phyloP scores from a whole-genome alignment of 2,888 invertebrate genomes.

The Mythimna ferrago region DNA sequence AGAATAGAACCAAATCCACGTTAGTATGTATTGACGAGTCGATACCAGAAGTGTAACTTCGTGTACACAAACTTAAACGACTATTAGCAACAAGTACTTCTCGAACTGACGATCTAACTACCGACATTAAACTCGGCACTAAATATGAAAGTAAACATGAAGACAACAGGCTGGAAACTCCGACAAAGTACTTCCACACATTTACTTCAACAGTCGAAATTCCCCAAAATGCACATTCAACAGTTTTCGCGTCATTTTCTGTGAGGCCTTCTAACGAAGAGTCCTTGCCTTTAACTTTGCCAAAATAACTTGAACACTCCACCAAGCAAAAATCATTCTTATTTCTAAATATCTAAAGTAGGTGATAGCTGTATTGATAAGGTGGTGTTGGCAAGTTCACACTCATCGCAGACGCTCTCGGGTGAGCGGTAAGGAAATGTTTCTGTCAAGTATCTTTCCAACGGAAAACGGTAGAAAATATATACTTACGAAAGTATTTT shows the following conservation, averaged over 20 bases:
- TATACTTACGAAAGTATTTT: conserved; percentile 44
- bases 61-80: not conserved
- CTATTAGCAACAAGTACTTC: conserved; percentile 18
- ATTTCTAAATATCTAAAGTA: not conserved
- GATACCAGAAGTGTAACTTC: not conserved
- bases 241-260: conserved; percentile 72
- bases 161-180: conserved; percentile 45
- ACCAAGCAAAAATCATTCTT: conserved; percentile 24
- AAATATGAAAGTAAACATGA: conserved; percentile 47
- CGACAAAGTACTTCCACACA: conserved; percentile 49
- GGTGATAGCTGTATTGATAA: not conserved
- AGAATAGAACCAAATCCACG: not conserved
- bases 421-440: conserved; percentile 68
- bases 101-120: conserved; percentile 1
- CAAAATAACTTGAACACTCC: conserved; percentile 22
- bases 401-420: conserved; percentile 67
- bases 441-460: conserved; percentile 65
- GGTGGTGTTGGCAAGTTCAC: conserved; percentile 52
- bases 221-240: conserved; percentile 74
- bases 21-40: not conserved
- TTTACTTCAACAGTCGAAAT: conserved; percentile 58
- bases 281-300: conserved; percentile 65
- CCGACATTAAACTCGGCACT: conserved; percentile 21
- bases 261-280: conserved; percentile 71
- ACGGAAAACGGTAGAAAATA: conserved; percentile 56